phyloP scores from a whole-genome alignment of 1,140 invertebrate species.

The Dolichoris vasculosae region DNA sequence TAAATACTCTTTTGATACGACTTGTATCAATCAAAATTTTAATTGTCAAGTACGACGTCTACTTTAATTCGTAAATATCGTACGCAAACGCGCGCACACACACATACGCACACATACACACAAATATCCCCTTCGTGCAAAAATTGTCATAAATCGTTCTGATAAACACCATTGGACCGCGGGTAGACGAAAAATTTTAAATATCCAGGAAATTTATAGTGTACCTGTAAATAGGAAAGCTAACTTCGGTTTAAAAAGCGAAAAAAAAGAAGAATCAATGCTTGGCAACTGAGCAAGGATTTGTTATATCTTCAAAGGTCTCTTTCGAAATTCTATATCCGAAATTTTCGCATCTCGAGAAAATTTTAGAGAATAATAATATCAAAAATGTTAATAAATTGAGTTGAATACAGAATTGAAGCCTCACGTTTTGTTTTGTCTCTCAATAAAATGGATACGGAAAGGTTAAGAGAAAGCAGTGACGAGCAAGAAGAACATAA shows the following conservation, averaged over 20 bases:
- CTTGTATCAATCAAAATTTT: too few relatives aligned
- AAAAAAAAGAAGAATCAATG: constrained; percentile 35
- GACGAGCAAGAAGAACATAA: constrained; percentile 27
- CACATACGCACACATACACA: too few relatives aligned
- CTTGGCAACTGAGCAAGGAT: constrained; percentile 35
- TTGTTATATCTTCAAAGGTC: constrained; percentile 18
- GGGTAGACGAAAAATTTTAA: neutral
- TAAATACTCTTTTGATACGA: too few relatives aligned
- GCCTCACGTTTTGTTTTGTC: neutral
- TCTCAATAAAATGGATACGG: constrained; percentile 31
- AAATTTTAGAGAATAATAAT: constrained; percentile 17
- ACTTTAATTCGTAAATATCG: too few relatives aligned
- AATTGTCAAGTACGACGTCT: too few relatives aligned
- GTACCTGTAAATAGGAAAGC: neutral
- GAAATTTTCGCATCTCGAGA: constrained; percentile 23
- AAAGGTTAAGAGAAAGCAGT: constrained; percentile 40
- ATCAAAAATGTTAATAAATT: constrained; percentile 39
- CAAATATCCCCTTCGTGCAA: too few relatives aligned
- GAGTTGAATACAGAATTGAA: neutral
- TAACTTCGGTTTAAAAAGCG: constrained; percentile 18
- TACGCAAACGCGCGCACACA: too few relatives aligned
- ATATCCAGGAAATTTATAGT: neutral
- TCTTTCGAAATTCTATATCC: constrained; percentile 43
- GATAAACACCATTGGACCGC: too few relatives aligned
- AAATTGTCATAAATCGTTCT: too few relatives aligned